Evolutionary conservation across 2,888 invertebrate species (phyloP).

Genomic region (Itoplectis maculator): DNA sequence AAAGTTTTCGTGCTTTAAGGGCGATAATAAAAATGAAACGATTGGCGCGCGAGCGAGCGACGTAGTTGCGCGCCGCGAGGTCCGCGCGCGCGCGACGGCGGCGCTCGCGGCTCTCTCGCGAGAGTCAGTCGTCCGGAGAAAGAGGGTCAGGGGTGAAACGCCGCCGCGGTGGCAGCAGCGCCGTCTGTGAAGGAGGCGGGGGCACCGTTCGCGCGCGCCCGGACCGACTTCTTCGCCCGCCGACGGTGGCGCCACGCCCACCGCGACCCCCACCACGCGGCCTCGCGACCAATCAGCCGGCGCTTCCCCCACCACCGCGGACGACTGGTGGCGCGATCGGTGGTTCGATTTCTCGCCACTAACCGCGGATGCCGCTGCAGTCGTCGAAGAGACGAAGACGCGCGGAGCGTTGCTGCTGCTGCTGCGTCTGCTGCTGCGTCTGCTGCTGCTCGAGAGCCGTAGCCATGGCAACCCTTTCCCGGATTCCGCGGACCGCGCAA

Average conservation of each 20-base stretch:
- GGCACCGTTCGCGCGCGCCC: constrained; percentile 64
- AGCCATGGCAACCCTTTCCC: constrained; percentile 80
- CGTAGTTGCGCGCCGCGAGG: constrained; percentile 36
- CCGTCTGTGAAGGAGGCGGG: constrained; percentile 66
- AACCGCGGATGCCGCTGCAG: no score
- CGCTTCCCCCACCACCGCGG: constrained; percentile 63
- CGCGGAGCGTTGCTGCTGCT: no score
- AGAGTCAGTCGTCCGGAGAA: constrained; percentile 55
- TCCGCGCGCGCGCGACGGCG: constrained; percentile 32
- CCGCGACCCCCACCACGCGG: constrained; percentile 71
- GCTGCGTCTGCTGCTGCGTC: no score
- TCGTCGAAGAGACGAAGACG: constrained; percentile 37
- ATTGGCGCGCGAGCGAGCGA: constrained; percentile 72
- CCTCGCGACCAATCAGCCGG: constrained; percentile 66
- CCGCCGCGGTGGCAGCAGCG: no score
- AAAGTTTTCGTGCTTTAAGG: constrained; percentile 49
- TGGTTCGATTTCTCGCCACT: constrained; percentile 65
- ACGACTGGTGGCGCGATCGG: constrained; percentile 60
- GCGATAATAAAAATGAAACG: constrained; percentile 83
- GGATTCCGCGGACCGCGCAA: constrained; percentile 37
- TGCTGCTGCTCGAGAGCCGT: constrained; percentile 71
- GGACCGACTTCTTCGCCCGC: constrained; percentile 76
- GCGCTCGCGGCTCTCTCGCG: constrained; percentile 58
- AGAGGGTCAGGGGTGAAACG: constrained; percentile 62
- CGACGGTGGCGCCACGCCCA: constrained; percentile 76